Evolutionary conservation across 2,113 vertebrate genomes (phyloP).

Genomic region (Gymnorhina tibicen): DNA sequence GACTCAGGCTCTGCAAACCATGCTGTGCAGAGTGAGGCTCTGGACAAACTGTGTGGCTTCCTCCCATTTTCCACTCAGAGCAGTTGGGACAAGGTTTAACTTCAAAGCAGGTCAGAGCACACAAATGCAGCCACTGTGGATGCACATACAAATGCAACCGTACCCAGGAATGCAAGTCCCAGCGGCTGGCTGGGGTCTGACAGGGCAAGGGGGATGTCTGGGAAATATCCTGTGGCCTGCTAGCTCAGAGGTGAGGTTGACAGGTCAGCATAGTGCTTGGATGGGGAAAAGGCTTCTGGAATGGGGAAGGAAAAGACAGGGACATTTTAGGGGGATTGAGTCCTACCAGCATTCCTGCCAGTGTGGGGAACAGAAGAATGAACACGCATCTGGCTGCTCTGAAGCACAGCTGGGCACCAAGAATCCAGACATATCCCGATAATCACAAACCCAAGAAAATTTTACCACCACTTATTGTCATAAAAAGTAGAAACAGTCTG

Average conservation of each 20-base stretch:
- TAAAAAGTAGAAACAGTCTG: background rate
- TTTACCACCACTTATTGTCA: background rate
- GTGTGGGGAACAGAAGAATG: background rate
- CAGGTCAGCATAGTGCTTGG: background rate
- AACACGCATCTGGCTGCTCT: background rate
- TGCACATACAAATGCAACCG: background rate
- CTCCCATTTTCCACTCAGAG: background rate
- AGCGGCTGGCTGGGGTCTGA: background rate
- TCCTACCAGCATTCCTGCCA: background rate
- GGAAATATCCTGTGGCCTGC: background rate
- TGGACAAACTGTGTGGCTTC: background rate
- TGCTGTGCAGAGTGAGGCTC: too few species aligned
- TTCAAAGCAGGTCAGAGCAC: background rate
- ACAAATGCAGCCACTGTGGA: background rate
- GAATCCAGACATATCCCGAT: fast-evolving
- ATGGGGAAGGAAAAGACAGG: background rate
- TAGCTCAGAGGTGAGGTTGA: background rate
- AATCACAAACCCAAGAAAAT: background rate
- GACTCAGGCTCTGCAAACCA: background rate
- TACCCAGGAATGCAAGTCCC: background rate
- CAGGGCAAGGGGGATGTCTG: background rate
- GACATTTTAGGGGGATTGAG: background rate
- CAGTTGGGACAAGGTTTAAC: background rate
- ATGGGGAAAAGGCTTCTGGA: background rate
- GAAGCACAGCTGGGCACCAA: background rate